phyloP scores from a whole-genome alignment of 2,113 vertebrate genomes.

The Passer montanus region DNA sequence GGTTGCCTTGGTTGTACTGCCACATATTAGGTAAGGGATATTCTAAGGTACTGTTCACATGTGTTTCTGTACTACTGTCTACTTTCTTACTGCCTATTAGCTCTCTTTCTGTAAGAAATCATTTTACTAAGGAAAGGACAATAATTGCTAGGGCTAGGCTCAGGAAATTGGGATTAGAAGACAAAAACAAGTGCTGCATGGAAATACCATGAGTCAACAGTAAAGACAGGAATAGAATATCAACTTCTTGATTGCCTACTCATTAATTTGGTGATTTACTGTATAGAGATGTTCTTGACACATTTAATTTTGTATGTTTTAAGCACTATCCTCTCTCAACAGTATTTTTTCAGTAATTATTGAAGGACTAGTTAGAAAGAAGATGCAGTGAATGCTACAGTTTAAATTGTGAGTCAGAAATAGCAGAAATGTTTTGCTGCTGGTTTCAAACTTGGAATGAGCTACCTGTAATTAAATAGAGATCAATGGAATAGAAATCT shows the following conservation, averaged over 20 bases:
- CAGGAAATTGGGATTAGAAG: not conserved
- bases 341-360: not conserved
- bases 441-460: not conserved
- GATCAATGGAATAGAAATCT: not conserved
- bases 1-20: conserved; percentile 89
- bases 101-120: not conserved
- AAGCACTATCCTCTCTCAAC: not conserved
- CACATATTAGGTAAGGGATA: conserved; percentile 87
- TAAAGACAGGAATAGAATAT: not conserved
- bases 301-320: not conserved
- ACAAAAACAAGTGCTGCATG: not conserved
- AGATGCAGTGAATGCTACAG: not conserved
- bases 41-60: not conserved
- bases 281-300: not conserved
- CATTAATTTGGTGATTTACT: not conserved
- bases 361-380: not conserved
- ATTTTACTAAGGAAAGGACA: not conserved
- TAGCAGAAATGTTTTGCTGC: not conserved
- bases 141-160: not conserved
- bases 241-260: not conserved
- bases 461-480: not conserved
- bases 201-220: not conserved
- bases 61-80: not conserved
- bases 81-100: not conserved
- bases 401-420: not conserved